These are phyloP conservation scores for Epinotia bilunana DNA, from an alignment of 2,888 invertebrate species.

Conservation along the genomic window DNA sequence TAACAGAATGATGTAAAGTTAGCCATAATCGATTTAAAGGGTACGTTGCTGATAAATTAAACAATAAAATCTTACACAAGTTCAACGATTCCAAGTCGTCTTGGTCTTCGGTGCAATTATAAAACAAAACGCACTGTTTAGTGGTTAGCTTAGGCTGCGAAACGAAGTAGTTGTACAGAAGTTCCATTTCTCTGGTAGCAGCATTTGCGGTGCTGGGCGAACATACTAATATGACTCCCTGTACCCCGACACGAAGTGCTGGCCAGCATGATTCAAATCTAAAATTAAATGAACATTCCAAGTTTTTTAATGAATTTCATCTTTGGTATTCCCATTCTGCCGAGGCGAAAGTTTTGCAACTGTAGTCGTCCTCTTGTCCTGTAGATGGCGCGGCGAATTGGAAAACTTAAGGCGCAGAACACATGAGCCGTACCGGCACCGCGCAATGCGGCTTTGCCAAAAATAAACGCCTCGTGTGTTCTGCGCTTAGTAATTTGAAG, in stretches of 20 bases:
- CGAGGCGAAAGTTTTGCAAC: too few species aligned
- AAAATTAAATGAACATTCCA: conserved; percentile 51
- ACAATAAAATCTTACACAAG: conserved; percentile 74
- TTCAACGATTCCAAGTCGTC: conserved; percentile 75
- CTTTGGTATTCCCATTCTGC: too few species aligned
- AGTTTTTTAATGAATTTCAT: not conserved
- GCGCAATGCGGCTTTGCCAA: too few species aligned
- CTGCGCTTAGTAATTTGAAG: too few species aligned
- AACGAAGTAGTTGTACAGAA: conserved; percentile 87
- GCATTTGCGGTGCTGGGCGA: conserved; percentile 77
- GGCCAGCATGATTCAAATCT: conserved; percentile 92
- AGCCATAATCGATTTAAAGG: not conserved
- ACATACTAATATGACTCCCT: conserved; percentile 89
- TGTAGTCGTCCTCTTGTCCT: too few species aligned
- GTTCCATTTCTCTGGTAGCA: conserved; percentile 85
- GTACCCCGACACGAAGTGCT: conserved; percentile 86
- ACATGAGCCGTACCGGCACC: too few species aligned
- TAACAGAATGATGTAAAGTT: conserved; percentile 53
- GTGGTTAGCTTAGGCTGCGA: conserved; percentile 86
- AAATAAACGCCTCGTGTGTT: too few species aligned
- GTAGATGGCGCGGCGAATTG: too few species aligned
- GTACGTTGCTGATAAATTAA: not conserved
- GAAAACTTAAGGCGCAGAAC: too few species aligned
- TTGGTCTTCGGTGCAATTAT: conserved; percentile 79
- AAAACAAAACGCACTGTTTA: conserved; percentile 87